Conservation (phyloP, 2,113 vertebrate genomes). For the Neolamprologus cancellatus region DNA sequence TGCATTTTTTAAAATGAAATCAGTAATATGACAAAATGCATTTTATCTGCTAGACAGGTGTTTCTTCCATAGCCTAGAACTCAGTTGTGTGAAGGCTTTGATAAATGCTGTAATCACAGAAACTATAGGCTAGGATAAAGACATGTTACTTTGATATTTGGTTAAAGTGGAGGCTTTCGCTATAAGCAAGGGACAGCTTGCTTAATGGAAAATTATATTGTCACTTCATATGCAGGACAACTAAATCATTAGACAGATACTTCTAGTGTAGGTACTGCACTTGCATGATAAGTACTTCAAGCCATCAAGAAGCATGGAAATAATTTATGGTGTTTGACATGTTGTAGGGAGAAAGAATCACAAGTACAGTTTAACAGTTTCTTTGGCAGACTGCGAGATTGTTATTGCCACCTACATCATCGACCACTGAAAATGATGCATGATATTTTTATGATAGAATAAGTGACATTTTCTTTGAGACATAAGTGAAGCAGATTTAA, state of each 20-base stretch:
- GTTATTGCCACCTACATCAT: neutral
- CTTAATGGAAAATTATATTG: conserved; percentile 4
- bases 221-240: neutral
- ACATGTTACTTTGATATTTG: conserved; percentile 21
- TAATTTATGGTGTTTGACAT: neutral
- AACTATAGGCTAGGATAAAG: neutral
- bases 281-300: neutral
- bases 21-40: neutral
- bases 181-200: neutral
- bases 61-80: neutral
- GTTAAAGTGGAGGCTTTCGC: neutral
- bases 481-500: neutral
- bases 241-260: neutral
- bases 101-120: conserved; percentile 3
- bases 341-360: neutral
- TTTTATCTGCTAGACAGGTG: neutral
- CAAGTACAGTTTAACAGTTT: neutral
- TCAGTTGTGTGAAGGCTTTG: neutral
- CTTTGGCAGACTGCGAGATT: neutral
- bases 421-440: neutral
- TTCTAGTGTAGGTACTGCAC: neutral
- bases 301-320: neutral
- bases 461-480: neutral
- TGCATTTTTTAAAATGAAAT: neutral
- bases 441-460: neutral